These are phyloP conservation scores for Potamilus streckersoni DNA, from an alignment of 1,140 invertebrate species.

Conservation along the genomic window DNA sequence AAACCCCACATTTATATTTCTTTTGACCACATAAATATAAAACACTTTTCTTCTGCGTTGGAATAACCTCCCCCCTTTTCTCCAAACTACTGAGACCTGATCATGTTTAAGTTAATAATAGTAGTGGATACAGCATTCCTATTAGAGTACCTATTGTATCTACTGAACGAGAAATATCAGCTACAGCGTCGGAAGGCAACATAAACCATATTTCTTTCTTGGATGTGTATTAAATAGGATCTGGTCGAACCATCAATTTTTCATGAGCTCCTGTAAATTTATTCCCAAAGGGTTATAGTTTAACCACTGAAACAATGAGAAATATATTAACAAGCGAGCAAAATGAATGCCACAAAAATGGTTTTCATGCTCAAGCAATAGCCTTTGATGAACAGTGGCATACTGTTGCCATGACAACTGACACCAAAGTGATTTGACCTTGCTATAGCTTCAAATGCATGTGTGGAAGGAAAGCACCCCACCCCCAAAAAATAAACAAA, in stretches of 20 bases:
- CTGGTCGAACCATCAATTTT: background rate
- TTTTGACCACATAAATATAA: no score
- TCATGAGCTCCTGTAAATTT: constrained; percentile 5
- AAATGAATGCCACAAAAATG: background rate
- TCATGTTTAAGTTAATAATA: background rate
- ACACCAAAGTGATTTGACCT: background rate
- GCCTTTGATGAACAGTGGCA: constrained; percentile 26
- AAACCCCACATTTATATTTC: no score
- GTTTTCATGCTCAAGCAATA: constrained; percentile 15
- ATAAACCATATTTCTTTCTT: constrained; percentile 10
- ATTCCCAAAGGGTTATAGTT: constrained; percentile 11
- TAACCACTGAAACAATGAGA: constrained; percentile 4
- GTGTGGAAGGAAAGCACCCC: background rate
- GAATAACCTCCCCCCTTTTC: background rate
- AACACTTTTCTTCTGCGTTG: no score
- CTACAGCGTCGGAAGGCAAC: background rate
- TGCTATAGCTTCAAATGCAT: constrained; percentile 14
- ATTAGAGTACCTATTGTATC: background rate
- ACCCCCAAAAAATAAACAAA: background rate
- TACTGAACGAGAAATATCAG: background rate
- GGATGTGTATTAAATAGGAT: constrained; percentile 4
- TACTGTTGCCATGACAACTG: background rate
- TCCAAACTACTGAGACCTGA: background rate
- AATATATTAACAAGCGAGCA: background rate
- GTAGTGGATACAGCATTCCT: no score